These are phyloP conservation scores for Lontra canadensis DNA, from an alignment of 2,113 vertebrate species.

Conservation along the genomic window DNA sequence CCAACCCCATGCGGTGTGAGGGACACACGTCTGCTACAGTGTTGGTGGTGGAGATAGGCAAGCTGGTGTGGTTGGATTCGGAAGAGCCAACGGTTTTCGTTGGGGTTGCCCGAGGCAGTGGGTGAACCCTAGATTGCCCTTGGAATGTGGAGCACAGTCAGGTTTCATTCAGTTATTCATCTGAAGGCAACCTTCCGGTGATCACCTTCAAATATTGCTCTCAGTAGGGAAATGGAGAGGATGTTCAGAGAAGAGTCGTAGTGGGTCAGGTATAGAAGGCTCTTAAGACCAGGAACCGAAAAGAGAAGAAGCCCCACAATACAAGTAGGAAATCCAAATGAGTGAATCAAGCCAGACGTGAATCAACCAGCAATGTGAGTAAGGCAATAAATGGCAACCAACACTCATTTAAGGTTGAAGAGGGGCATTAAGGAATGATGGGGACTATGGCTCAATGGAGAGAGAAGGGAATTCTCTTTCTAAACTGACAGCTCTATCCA, in stretches of 20 bases:
- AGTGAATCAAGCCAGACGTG: neutral
- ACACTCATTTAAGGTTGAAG: neutral
- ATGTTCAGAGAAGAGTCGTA: neutral
- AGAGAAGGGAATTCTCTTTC: neutral
- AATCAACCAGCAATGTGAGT: neutral
- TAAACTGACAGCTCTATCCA: neutral
- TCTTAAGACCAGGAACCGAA: neutral
- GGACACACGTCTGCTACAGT: fast-evolving
- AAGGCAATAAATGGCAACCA: neutral
- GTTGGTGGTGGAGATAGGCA: neutral
- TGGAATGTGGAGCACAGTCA: fast-evolving
- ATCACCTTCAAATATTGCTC: neutral
- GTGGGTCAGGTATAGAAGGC: neutral
- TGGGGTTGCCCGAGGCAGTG: neutral
- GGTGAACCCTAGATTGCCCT: neutral
- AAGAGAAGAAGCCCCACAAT: neutral
- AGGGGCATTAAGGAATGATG: neutral
- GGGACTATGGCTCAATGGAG: no score
- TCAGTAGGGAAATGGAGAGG: neutral
- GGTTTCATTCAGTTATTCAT: neutral
- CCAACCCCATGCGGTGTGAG: neutral
- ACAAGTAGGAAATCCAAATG: neutral
- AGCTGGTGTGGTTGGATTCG: no score
- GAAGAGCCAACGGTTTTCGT: neutral
- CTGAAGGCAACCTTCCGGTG: neutral